phyloP scores from a whole-genome alignment of 1,140 invertebrate genomes.

The Reticulitermes speratus region DNA sequence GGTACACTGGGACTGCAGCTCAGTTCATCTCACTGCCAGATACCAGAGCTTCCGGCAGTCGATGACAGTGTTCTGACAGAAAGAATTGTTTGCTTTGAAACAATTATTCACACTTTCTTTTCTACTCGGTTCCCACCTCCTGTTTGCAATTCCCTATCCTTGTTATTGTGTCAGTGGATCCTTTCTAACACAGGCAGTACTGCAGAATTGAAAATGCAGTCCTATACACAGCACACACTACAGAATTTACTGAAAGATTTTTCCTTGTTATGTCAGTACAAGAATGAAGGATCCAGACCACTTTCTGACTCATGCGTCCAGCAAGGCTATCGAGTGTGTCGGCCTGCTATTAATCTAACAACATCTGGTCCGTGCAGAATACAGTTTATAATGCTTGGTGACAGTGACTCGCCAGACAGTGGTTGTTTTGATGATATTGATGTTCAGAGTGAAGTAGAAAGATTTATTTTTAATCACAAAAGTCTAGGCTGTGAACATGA shows the following conservation, averaged over 20 bases:
- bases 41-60: neutral
- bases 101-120: slow-evolving; percentile 22
- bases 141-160: neutral
- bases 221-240: neutral
- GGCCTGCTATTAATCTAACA: neutral
- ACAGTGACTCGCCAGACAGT: neutral
- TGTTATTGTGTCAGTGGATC: slow-evolving; percentile 19
- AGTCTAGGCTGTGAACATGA: neutral
- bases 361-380: neutral
- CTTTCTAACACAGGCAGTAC: neutral
- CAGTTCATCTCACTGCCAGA: neutral
- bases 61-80: neutral
- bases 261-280: slow-evolving; percentile 18
- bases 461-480: neutral
- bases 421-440: slow-evolving; percentile 24
- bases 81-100: neutral
- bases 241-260: slow-evolving; percentile 4
- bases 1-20: neutral
- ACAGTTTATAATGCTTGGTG: slow-evolving; percentile 1
- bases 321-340: neutral
- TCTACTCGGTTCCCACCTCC: slow-evolving; percentile 12
- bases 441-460: neutral
- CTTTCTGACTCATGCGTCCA: slow-evolving; percentile 4
- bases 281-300: neutral
- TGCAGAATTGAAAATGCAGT: neutral